Evolutionary conservation across 2,797 vertebrate species (phyloP).

Genomic region (Sus cebifrons): DNA sequence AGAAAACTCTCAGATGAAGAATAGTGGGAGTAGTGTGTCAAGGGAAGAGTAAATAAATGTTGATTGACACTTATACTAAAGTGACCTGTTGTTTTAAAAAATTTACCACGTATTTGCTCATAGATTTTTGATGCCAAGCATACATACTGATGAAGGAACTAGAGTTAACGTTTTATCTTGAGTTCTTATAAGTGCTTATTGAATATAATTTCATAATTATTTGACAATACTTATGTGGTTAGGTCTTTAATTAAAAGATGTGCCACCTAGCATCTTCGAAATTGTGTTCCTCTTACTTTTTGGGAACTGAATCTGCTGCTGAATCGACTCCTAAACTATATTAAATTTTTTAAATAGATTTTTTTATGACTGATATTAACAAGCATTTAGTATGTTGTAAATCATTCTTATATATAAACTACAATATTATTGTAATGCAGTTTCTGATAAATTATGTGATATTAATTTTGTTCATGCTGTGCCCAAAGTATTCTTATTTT

Average conservation of each 20-base stretch:
- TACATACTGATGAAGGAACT: neutral
- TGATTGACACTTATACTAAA: slow-evolving; percentile 47
- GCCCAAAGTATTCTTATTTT: slow-evolving; percentile 82
- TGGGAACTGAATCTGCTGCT: slow-evolving; percentile 52
- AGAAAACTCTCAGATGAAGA: neutral
- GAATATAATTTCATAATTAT: neutral
- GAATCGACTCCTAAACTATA: slow-evolving; percentile 64
- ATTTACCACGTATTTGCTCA: slow-evolving; percentile 16
- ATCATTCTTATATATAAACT: slow-evolving; percentile 76
- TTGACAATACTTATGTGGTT: slow-evolving; percentile 45
- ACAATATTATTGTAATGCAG: slow-evolving; percentile 58
- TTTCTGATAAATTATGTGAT: slow-evolving; percentile 81
- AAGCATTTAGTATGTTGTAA: slow-evolving; percentile 69
- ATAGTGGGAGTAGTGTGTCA: neutral
- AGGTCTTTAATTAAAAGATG: slow-evolving; percentile 56
- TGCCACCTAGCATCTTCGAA: slow-evolving; percentile 10
- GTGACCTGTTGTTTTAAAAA: neutral
- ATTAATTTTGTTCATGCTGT: slow-evolving; percentile 85
- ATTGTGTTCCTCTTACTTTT: slow-evolving; percentile 67
- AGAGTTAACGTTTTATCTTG: slow-evolving; percentile 23
- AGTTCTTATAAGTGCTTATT: slow-evolving; percentile 53
- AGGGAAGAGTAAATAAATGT: slow-evolving; percentile 18
- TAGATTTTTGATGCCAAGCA: slow-evolving; percentile 22
- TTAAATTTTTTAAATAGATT: slow-evolving; percentile 58
- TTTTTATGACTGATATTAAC: slow-evolving; percentile 63